phyloP scores from a whole-genome alignment of 2,888 invertebrate genomes.

The Villa cingulata region DNA sequence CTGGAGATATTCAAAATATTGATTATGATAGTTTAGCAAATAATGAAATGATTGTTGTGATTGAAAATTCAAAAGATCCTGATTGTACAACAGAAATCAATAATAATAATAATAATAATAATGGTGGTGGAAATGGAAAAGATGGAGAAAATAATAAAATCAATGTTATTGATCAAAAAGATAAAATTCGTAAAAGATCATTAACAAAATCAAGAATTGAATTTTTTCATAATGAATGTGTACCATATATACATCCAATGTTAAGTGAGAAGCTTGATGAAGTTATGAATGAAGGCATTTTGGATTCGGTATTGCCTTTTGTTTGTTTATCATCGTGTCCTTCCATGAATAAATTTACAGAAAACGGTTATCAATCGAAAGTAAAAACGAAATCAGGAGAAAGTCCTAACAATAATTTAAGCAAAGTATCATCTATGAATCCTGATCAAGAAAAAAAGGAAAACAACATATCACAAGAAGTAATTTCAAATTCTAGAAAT shows the following conservation, averaged over 20 bases:
- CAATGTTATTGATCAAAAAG: not conserved
- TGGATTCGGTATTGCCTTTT: conserved; percentile 71
- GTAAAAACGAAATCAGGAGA: not conserved
- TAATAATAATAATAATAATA: not conserved
- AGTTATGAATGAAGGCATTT: conserved; percentile 65
- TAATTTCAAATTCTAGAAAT: not conserved
- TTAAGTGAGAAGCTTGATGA: conserved; percentile 35
- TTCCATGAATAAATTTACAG: not conserved
- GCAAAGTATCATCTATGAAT: not conserved
- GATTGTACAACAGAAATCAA: no score
- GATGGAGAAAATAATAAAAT: not conserved
- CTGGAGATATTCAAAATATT: conserved; percentile 12
- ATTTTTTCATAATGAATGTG: not conserved
- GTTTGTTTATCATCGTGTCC: conserved; percentile 36
- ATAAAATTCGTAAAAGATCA: conserved; percentile 4
- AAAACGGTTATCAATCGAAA: not conserved
- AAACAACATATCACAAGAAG: not conserved
- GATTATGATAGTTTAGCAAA: conserved; percentile 28
- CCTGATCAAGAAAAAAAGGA: conserved; percentile 5
- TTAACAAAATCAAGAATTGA: conserved; percentile 8
- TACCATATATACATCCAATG: conserved; percentile 23
- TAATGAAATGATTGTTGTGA: conserved; percentile 28
- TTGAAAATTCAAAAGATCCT: conserved; percentile 12
- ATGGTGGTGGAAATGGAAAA: not conserved
- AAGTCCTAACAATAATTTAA: not conserved